Conservation (phyloP, 1,140 invertebrate species). For the Lysiphlebus fabarum region DNA sequence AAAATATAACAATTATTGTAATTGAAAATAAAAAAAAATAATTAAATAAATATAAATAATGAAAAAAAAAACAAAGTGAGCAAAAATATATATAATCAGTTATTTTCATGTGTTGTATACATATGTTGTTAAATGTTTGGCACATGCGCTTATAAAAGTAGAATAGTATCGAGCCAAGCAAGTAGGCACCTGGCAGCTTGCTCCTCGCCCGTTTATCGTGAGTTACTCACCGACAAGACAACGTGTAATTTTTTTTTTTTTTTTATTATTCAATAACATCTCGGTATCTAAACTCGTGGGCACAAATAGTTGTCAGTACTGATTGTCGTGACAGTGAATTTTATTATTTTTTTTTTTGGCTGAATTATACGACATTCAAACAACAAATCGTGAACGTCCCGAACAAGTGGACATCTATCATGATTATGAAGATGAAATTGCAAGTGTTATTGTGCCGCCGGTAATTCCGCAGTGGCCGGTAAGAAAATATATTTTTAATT, state of each 20-base stretch:
- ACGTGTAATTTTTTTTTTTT: constrained; percentile 20
- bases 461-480: constrained; percentile 45
- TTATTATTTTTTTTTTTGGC: background rate
- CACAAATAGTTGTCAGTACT: background rate
- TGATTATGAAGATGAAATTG: constrained; percentile 26
- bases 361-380: constrained; percentile 9
- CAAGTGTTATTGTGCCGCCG: constrained; percentile 33
- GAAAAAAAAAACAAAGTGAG: too few species aligned
- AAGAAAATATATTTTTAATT: constrained; percentile 31
- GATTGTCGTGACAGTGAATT: constrained; percentile 2
- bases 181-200: constrained; percentile 37
- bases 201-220: constrained; percentile 36
- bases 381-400: constrained; percentile 15
- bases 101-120: too few species aligned
- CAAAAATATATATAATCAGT: too few species aligned
- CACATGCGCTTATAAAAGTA: constrained; percentile 48
- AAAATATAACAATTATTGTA: too few species aligned
- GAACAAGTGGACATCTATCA: constrained; percentile 7
- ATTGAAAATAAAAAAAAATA: too few species aligned
- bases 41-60: too few species aligned
- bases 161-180: constrained; percentile 50
- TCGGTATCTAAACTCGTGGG: constrained; percentile 9
- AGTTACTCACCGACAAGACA: constrained; percentile 10
- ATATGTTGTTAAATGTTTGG: constrained; percentile 20
- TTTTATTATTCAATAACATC: constrained; percentile 18